phyloP scores from a whole-genome alignment of 2,888 invertebrate genomes.

The Tiliacea aurago region DNA sequence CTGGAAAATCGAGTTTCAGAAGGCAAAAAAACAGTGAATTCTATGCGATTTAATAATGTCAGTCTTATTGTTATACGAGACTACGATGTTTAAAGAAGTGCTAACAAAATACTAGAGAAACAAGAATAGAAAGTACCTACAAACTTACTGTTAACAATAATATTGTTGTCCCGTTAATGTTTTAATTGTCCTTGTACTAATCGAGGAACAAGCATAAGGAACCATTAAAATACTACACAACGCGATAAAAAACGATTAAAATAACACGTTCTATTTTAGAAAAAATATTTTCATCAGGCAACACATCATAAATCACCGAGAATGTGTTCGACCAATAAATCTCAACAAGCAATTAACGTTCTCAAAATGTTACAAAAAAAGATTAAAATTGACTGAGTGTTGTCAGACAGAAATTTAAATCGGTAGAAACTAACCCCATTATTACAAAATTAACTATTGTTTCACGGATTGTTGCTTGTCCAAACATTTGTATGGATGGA shows the following conservation, averaged over 20 bases:
- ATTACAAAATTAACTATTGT: conserved; percentile 83
- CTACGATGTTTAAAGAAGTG: not conserved
- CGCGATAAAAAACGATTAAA: conserved; percentile 52
- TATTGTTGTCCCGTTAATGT: conserved; percentile 7
- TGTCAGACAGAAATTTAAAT: conserved; percentile 85
- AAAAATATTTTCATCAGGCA: conserved; percentile 62
- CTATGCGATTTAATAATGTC: not conserved
- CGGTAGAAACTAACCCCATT: conserved; percentile 78
- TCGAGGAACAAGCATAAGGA: conserved; percentile 29
- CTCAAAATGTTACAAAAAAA: conserved; percentile 65
- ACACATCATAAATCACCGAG: conserved; percentile 66
- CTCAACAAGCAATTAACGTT: conserved; percentile 77
- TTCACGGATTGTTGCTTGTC: conserved; percentile 84
- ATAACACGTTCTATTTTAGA: conserved; percentile 58
- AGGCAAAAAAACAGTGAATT: not conserved
- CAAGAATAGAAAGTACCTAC: not conserved
- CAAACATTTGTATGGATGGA: conserved; percentile 82
- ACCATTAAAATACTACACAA: conserved; percentile 31
- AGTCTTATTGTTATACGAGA: not conserved
- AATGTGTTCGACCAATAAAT: conserved; percentile 79
- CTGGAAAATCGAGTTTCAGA: not conserved
- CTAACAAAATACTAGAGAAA: not conserved
- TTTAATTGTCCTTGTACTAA: conserved; percentile 50
- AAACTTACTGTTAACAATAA: conserved; percentile 11
- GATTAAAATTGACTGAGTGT: conserved; percentile 72